Conservation (phyloP, 1,140 invertebrate genomes). For the Drosophila baimaii region DNA sequence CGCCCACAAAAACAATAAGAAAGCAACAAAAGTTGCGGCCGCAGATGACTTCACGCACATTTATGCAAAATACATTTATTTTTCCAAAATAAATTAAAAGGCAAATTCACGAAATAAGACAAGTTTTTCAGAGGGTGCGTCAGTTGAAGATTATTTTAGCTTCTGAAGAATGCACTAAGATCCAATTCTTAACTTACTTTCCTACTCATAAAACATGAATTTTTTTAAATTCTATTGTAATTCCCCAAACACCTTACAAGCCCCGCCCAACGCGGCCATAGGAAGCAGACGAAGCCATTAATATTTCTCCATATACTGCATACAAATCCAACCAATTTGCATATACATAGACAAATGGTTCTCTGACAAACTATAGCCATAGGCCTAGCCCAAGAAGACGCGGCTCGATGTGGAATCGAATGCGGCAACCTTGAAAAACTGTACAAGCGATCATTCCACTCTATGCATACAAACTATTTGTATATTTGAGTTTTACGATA, state of each 20-base stretch:
- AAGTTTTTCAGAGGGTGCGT: neutral
- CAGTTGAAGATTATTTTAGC: neutral
- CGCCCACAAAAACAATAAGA: constrained; percentile 60
- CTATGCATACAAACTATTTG: constrained; percentile 78
- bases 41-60: constrained; percentile 63
- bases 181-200: constrained; percentile 12
- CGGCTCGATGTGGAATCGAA: constrained; percentile 13
- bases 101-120: neutral
- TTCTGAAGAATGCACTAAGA: too few species aligned
- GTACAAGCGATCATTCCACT: constrained; percentile 82
- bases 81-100: constrained; percentile 40
- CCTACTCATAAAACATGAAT: neutral
- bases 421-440: constrained; percentile 76
- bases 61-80: constrained; percentile 67
- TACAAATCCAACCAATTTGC: constrained; percentile 41
- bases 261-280: neutral
- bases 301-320: constrained; percentile 37
- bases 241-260: neutral
- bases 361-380: constrained; percentile 17
- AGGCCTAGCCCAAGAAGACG: constrained; percentile 47
- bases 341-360: constrained; percentile 25
- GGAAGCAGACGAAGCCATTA: constrained; percentile 18
- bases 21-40: constrained; percentile 24
- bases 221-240: constrained; percentile 9
- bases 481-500: constrained; percentile 6